Evolutionary conservation across 2,888 invertebrate genomes (phyloP).

Genomic region (Eristalis tenax): DNA sequence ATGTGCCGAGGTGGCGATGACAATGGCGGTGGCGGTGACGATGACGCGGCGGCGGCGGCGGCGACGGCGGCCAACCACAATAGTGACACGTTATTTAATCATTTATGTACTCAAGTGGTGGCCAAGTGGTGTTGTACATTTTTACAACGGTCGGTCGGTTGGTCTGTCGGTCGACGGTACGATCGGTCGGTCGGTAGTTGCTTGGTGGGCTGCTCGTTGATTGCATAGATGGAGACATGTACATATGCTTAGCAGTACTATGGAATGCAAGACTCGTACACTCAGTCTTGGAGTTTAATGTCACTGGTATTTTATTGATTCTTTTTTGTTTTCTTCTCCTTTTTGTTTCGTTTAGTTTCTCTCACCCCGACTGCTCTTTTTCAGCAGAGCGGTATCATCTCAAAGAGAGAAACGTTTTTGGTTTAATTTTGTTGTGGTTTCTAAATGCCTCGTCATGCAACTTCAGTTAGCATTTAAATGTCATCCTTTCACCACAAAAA

Average conservation of each 20-base stretch:
- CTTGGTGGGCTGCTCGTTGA: no score
- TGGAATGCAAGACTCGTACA: not conserved
- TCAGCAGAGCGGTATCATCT: not conserved
- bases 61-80: not conserved
- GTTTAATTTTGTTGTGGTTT: no score
- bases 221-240: no score
- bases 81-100: constrained; percentile 31
- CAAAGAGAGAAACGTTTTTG: not conserved
- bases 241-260: not conserved
- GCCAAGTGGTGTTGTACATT: not conserved
- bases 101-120: constrained; percentile 6
- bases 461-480: not conserved
- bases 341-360: not conserved
- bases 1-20: not conserved
- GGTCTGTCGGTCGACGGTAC: no score
- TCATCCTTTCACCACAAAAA: not conserved
- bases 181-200: no score
- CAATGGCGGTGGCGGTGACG: no score
- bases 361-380: not conserved
- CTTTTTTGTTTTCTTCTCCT: not conserved
- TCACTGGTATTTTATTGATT: not conserved
- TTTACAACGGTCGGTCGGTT: no score
- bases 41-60: not conserved
- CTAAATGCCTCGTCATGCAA: no score
- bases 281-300: not conserved